Base-by-base conservation (phyloP, 2,888 invertebrate species). In the Polyploca ridens region DNA sequence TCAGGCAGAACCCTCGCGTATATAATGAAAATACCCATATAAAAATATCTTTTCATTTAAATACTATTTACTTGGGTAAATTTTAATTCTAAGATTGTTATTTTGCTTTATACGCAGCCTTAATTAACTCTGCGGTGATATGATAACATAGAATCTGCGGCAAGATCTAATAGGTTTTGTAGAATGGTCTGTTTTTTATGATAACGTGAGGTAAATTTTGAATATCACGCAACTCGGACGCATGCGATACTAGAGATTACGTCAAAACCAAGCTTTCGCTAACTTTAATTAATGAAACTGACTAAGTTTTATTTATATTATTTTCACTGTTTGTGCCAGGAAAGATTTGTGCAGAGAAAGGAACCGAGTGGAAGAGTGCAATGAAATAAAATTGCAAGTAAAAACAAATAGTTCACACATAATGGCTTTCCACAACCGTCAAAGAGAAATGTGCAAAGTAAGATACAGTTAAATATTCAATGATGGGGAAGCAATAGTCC, bases 361-460 rank as follows among this genome's bases (percentile, higher is more conserved):
- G 7, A 7, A 54, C 6, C 7, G 35, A 35, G 7, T 35, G 6
- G 54, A 27, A 8, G 16, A 7, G 19, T 19, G 19, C 19, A 54
- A 54, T 7, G 19, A 19, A 16, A 54, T 54, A 54, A 54, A 54
- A 54, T 54, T 54, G 16, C 16, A 54, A 54, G 19, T 54, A 54
- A 54, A 54, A 54, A 54, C 54, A 54, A 49, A 46, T 7, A n/a
- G 54, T 54, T 54, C 19, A 54, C 54, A 54, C 16, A 54, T 19
- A 54, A 19, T 54, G 19, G 54, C 10, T 19, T n/a, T 10, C 49
- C 49, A 7, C 49, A 7, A 49, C 16, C 49, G 14, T 49, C 16
- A 49, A 10, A 35, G 16, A 16, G 13, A 38, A 38, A 60, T 27
- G n/a, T 35, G 16, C 38, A 60, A 60, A 38, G 27, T 27, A 60